Conservation (phyloP, 2,113 vertebrate genomes). For the Catharus minimus region DNA sequence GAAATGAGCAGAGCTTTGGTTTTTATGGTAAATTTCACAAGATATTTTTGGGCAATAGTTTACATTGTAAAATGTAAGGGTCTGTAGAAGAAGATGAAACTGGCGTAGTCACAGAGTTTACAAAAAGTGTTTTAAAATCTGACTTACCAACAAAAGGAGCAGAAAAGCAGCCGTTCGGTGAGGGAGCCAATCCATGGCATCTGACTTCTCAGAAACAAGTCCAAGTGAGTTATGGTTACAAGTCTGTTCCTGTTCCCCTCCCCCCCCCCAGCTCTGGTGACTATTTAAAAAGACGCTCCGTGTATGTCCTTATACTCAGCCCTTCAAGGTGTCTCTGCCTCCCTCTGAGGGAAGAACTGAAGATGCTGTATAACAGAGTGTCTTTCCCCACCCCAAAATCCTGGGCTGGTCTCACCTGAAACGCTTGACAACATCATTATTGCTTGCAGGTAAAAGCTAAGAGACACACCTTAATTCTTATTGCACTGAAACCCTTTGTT, state of each 20-base stretch:
- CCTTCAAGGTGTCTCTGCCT: conserved; percentile 67
- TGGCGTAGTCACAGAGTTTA: not conserved
- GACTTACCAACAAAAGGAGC: conserved; percentile 76
- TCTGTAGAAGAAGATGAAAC: not conserved
- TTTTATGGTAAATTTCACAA: not conserved
- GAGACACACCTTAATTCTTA: conserved; percentile 84
- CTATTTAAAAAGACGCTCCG: conserved; percentile 47
- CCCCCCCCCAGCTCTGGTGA: conserved; percentile 16
- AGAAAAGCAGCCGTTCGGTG: conserved; percentile 68
- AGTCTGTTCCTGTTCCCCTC: conserved; percentile 31
- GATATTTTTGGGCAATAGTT: not conserved
- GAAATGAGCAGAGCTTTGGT: not conserved
- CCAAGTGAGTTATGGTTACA: conserved; percentile 44
- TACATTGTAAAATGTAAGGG: not conserved
- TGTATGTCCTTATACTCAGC: conserved; percentile 65
- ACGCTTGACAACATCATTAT: conserved; percentile 79
- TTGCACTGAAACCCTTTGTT: conserved; percentile 82
- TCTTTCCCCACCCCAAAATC: conserved; percentile 80
- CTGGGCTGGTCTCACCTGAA: conserved; percentile 75
- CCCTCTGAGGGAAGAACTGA: conserved; percentile 68
- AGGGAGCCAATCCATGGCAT: conserved; percentile 79
- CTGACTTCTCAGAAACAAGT: conserved; percentile 30
- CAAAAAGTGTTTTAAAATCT: conserved; percentile 29
- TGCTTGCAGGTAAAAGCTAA: conserved; percentile 73
- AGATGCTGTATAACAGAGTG: conserved; percentile 77